Conservation (phyloP, 2,797 vertebrate genomes). For the Ceryle rudis region DNA sequence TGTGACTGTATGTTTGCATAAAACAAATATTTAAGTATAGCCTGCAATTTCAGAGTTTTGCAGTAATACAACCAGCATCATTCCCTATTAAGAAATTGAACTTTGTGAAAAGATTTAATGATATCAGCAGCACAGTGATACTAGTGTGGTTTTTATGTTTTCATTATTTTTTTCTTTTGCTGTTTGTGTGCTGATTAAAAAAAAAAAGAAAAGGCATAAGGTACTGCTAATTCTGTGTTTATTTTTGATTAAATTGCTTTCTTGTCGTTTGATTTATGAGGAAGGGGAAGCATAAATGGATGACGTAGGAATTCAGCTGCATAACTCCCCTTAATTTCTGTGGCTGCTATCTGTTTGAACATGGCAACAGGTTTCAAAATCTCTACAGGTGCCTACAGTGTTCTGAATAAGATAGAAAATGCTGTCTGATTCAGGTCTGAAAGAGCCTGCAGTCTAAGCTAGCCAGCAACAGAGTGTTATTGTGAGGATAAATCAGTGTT, state of each 20-base stretch:
- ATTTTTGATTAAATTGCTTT: conserved; percentile 49
- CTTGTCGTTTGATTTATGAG: conserved; percentile 47
- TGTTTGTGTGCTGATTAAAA: not conserved
- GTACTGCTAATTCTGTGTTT: conserved; percentile 32
- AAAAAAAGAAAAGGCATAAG: not conserved
- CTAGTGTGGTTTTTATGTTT: not conserved
- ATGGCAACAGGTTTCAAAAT: conserved; percentile 1
- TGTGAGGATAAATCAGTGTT: not conserved
- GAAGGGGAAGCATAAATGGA: conserved; percentile 32
- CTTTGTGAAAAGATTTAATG: not conserved
- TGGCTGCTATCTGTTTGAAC: conserved; percentile 19
- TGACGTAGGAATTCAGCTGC: conserved; percentile 46
- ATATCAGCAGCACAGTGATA: not conserved
- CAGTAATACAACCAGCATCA: not conserved
- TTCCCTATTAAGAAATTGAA: not conserved
- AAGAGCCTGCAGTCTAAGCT: not conserved
- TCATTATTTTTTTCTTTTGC: not conserved
- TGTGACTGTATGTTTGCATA: not conserved
- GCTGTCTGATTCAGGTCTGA: not conserved
- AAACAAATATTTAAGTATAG: not conserved
- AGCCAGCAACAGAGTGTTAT: not conserved
- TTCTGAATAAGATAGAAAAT: not conserved
- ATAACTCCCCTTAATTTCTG: conserved; percentile 12
- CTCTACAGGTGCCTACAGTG: not conserved
- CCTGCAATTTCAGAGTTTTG: not conserved